Evolutionary conservation across 2,888 invertebrate genomes (phyloP).

Genomic region (Drepana falcataria): DNA sequence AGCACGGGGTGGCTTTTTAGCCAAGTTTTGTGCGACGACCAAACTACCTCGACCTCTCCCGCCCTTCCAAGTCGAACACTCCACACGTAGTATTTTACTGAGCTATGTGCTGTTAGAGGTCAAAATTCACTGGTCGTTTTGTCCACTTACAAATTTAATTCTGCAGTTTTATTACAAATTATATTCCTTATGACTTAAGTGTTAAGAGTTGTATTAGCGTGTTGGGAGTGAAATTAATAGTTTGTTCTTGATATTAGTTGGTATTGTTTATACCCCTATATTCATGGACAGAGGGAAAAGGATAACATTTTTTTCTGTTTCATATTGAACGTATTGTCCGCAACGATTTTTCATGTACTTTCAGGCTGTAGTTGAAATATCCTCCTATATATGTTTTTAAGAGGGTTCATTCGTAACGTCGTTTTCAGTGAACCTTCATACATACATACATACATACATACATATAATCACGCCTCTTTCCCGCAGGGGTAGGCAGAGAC

Average conservation of each 20-base stretch:
- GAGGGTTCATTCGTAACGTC: neutral
- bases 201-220: constrained; percentile 16
- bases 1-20: constrained; percentile 63
- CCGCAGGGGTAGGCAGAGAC: too few species aligned
- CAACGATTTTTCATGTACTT: constrained; percentile 10
- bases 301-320: constrained; percentile 29
- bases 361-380: neutral
- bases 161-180: constrained; percentile 8
- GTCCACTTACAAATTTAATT: constrained; percentile 38
- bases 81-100: neutral
- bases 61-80: constrained; percentile 12
- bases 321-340: constrained; percentile 30
- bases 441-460: too few species aligned
- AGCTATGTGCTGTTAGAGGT: constrained; percentile 16
- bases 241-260: constrained; percentile 16
- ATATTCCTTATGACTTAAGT: constrained; percentile 10
- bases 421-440: neutral
- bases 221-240: constrained; percentile 10
- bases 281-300: constrained; percentile 38
- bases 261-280: constrained; percentile 10
- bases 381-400: too few species aligned
- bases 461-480: too few species aligned
- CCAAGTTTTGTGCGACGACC: constrained; percentile 53
- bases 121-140: constrained; percentile 31
- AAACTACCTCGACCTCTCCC: constrained; percentile 35